These are phyloP conservation scores for Gandaritis pyraliata DNA, from an alignment of 2,888 invertebrate species.

Conservation along the genomic window DNA sequence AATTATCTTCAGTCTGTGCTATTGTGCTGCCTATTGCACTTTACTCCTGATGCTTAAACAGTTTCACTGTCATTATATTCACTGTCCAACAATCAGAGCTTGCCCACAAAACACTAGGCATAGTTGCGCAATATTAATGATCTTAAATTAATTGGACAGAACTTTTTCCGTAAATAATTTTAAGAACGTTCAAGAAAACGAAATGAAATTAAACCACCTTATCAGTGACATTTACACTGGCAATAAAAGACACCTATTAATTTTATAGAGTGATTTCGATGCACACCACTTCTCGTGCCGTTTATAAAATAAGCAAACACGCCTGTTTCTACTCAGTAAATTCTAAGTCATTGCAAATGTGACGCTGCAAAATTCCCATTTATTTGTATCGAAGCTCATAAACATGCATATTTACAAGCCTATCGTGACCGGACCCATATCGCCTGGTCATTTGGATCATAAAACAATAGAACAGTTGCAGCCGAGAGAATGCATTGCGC, in stretches of 20 bases:
- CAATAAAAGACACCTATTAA: not conserved
- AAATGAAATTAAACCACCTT: not conserved
- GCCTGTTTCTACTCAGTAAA: constrained; percentile 3
- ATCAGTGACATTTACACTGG: not conserved
- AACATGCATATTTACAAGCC: constrained; percentile 69
- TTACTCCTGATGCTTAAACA: constrained; percentile 36
- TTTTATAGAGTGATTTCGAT: constrained; percentile 1
- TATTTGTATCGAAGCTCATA: constrained; percentile 52
- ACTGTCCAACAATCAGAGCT: constrained; percentile 34
- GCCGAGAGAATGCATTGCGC: constrained; percentile 77
- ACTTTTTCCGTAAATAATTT: too few species aligned
- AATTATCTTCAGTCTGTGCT: constrained; percentile 41
- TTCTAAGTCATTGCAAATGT: constrained; percentile 24
- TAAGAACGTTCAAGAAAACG: not conserved
- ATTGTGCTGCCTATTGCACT: constrained; percentile 45
- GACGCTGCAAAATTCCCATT: constrained; percentile 23
- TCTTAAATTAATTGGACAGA: too few species aligned
- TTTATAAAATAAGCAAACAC: constrained; percentile 1
- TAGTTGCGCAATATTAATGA: not conserved
- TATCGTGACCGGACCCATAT: constrained; percentile 79
- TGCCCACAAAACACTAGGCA: constrained; percentile 11
- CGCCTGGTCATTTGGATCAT: constrained; percentile 83
- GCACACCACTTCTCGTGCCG: not conserved
- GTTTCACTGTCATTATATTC: constrained; percentile 38
- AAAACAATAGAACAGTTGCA: constrained; percentile 83